These are phyloP conservation scores for Vespertilio murinus DNA, from an alignment of 2,797 vertebrate species.

Conservation along the genomic window DNA sequence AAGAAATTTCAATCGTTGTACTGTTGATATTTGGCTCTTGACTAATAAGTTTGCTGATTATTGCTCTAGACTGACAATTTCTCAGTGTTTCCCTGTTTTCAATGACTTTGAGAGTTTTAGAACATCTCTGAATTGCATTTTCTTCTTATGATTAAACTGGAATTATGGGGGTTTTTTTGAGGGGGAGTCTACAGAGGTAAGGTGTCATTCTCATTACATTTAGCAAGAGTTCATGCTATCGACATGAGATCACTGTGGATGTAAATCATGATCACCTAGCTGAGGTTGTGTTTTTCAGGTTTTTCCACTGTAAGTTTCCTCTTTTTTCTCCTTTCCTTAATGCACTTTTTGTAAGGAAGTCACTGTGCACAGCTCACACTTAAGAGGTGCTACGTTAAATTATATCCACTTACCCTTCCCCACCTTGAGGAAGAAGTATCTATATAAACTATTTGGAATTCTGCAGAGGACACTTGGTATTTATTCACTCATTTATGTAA, in stretches of 20 bases:
- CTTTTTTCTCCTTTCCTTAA: not conserved
- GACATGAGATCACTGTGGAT: not conserved
- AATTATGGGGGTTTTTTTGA: not conserved
- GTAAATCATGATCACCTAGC: not conserved
- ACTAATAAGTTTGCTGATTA: too few species aligned
- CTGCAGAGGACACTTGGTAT: not conserved
- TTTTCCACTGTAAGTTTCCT: not conserved
- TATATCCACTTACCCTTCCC: not conserved
- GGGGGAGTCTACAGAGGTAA: not conserved
- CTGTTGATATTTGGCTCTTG: too few species aligned
- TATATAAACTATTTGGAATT: constrained; percentile 14
- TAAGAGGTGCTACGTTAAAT: not conserved
- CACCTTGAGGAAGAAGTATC: not conserved
- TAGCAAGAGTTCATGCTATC: not conserved
- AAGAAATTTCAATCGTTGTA: too few species aligned
- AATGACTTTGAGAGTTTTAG: not conserved
- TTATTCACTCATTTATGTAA: not conserved
- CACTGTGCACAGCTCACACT: not conserved
- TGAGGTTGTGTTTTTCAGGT: not conserved
- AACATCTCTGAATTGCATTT: not conserved
- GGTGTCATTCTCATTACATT: not conserved
- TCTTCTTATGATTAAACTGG: not conserved
- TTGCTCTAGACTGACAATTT: not conserved
- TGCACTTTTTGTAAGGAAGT: not conserved
- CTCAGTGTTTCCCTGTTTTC: not conserved